Evolutionary conservation across 2,797 vertebrate species (phyloP).

Genomic region (Danio tinwini): DNA sequence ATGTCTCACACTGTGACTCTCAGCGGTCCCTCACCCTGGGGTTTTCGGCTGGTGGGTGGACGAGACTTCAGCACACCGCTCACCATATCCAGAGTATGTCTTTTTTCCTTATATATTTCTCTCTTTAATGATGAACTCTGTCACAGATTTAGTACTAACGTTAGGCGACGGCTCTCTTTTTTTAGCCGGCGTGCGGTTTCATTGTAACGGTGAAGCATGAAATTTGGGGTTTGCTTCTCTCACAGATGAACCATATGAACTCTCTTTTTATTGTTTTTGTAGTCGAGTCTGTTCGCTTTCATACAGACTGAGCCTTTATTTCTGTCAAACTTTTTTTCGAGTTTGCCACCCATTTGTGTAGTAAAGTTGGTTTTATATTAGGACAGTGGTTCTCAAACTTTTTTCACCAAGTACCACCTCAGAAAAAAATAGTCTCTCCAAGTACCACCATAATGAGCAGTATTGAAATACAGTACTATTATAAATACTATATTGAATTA

Average conservation of each 20-base stretch:
- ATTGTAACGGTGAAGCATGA: background rate
- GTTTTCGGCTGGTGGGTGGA: constrained; percentile 93
- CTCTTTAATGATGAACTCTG: constrained; percentile 3
- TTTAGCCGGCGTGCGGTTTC: background rate
- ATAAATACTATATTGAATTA: too few relatives aligned
- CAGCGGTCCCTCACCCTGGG: constrained; percentile 93
- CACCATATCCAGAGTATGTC: constrained; percentile 93
- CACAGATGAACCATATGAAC: background rate
- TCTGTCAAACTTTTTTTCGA: background rate
- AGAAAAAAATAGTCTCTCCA: too few relatives aligned
- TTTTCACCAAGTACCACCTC: too few relatives aligned
- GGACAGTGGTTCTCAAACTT: too few relatives aligned
- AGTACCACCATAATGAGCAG: too few relatives aligned
- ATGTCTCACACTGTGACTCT: constrained; percentile 90
- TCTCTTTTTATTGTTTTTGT: background rate
- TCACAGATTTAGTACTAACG: background rate
- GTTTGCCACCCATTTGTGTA: background rate
- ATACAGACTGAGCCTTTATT: background rate
- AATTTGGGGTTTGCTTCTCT: background rate
- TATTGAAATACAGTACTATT: too few relatives aligned
- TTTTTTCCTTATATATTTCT: background rate
- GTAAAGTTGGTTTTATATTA: too few relatives aligned
- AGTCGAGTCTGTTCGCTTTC: background rate
- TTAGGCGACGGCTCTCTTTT: background rate
- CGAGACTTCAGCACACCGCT: constrained; percentile 93